Conservation (phyloP, 2,888 invertebrate species). For the Bugula neritina region DNA sequence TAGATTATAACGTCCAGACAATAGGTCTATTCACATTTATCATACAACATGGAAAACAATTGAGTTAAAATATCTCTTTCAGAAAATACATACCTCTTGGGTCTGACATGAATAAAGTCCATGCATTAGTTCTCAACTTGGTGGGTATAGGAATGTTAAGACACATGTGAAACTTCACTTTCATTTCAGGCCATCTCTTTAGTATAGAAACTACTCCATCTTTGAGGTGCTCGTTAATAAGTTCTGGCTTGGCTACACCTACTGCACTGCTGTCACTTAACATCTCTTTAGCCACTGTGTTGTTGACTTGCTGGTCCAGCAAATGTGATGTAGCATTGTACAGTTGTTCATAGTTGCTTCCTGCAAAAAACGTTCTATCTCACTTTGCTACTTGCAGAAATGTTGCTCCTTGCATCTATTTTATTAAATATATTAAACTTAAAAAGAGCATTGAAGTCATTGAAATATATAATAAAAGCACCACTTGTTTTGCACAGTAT, state of each 20-base stretch:
- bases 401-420: no score
- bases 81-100: constrained; percentile 38
- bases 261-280: constrained; percentile 42
- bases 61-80: no score
- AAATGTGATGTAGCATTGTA: constrained; percentile 43
- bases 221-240: constrained; percentile 44
- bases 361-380: constrained; percentile 38
- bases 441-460: no score
- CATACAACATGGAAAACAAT: no score
- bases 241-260: constrained; percentile 45
- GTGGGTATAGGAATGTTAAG: constrained; percentile 48
- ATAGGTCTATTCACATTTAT: no score
- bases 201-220: constrained; percentile 48
- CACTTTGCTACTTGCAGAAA: no score
- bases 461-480: no score
- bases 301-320: constrained; percentile 49
- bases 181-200: constrained; percentile 51
- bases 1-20: no score
- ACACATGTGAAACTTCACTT: constrained; percentile 44
- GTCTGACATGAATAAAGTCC: constrained; percentile 48
- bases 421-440: no score
- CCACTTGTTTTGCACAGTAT: no score
- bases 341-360: constrained; percentile 39
- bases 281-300: constrained; percentile 46
- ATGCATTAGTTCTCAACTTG: constrained; percentile 43